These are phyloP conservation scores for Eupithecia pulchellata DNA, from an alignment of 2,888 invertebrate genomes.

Conservation along the genomic window DNA sequence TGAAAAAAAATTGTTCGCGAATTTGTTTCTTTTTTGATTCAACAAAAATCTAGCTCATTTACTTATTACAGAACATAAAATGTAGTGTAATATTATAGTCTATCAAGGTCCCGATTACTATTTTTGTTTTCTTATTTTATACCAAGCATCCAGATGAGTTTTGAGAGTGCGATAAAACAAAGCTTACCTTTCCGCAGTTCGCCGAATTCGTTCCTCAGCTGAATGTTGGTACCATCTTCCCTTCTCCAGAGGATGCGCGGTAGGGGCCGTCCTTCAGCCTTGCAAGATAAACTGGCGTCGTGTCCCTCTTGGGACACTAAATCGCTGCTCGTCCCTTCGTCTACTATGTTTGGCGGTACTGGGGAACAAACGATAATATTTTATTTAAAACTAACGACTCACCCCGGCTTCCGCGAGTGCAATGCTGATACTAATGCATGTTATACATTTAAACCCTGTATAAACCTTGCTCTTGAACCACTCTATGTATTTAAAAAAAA, in stretches of 20 bases:
- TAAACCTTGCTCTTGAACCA: too few relatives aligned
- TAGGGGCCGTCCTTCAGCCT: conserved; percentile 89
- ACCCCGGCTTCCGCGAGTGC: too few relatives aligned
- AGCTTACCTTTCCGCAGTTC: conserved; percentile 75
- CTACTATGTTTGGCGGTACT: conserved; percentile 93
- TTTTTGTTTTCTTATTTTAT: too few relatives aligned
- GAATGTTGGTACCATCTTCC: conserved; percentile 86
- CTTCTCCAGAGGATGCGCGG: conserved; percentile 88
- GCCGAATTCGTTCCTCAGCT: conserved; percentile 77
- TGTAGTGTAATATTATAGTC: too few relatives aligned
- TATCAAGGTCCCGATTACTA: background rate
- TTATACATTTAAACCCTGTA: too few relatives aligned
- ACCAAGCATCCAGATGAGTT: background rate
- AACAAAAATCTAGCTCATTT: too few relatives aligned
- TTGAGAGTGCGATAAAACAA: background rate
- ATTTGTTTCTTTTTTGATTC: too few relatives aligned
- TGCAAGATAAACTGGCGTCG: conserved; percentile 90
- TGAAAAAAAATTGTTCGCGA: too few relatives aligned
- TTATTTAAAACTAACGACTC: too few relatives aligned
- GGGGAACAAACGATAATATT: conserved; percentile 39
- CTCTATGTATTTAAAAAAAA: too few relatives aligned
- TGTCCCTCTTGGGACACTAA: conserved; percentile 90
- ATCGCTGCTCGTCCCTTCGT: conserved; percentile 91
- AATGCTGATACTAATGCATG: too few relatives aligned
- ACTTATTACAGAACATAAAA: too few relatives aligned